phyloP scores from a whole-genome alignment of 2,888 invertebrate genomes.

The Yponomeuta evonymella region DNA sequence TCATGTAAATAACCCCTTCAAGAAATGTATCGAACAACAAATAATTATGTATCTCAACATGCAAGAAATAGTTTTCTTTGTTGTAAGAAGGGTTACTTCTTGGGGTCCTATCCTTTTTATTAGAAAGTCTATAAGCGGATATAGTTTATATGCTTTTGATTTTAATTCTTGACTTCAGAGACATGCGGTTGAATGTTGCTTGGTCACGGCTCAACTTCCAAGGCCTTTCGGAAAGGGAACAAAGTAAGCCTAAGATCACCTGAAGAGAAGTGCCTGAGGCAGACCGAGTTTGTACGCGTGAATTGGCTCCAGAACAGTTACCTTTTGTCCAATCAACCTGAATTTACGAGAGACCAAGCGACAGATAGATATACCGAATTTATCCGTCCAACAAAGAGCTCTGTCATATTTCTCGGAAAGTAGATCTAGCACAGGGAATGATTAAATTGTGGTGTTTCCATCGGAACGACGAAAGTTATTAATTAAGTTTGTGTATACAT shows the following conservation, averaged over 20 bases:
- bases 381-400: not conserved
- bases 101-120: not conserved
- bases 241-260: slow-evolving; percentile 1
- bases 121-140: too few species aligned
- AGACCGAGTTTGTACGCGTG: slow-evolving; percentile 5
- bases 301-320: slow-evolving; percentile 1
- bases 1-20: too few species aligned
- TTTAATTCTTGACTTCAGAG: not conserved
- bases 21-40: too few species aligned
- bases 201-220: too few species aligned
- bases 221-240: not conserved
- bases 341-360: not conserved
- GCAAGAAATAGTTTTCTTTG: not conserved
- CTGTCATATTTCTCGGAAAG: not conserved
- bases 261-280: not conserved
- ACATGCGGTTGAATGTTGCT: not conserved
- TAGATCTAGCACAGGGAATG: not conserved
- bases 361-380: not conserved
- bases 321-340: slow-evolving; percentile 8
- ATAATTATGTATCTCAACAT: not conserved
- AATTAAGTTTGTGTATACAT: too few species aligned
- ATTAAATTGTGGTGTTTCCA: not conserved
- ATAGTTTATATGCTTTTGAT: not conserved
- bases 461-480: too few species aligned
- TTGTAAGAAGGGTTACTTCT: not conserved